A percentile compares a stretch with the other conserved stretches of the same genome.
Evolutionary conservation across 2,113 vertebrate species (phyloP).

Genomic region (Sprattus sprattus): DNA sequence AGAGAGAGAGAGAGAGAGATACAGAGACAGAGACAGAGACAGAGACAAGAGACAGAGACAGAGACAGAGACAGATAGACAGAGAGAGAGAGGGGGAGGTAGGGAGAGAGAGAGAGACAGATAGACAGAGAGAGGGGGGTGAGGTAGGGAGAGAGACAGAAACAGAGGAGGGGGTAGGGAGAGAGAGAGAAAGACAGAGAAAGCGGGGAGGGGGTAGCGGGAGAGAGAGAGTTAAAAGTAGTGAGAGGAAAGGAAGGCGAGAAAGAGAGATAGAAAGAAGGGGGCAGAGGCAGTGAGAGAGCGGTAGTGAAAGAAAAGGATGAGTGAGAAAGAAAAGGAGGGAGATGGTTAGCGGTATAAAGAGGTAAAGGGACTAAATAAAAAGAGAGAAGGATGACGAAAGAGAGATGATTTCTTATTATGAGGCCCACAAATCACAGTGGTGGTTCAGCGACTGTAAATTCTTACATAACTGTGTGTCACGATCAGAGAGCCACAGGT

Average conservation of each 20-base stretch:
- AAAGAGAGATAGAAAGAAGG: too few relatives aligned
- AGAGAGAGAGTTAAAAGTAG: not conserved
- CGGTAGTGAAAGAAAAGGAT: slow-evolving; percentile 26
- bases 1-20: not conserved
- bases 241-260: not conserved
- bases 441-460: slow-evolving; percentile 34
- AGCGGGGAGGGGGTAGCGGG: too few relatives aligned
- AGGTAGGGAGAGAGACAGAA: not conserved
- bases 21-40: not conserved
- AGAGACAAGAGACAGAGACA: not conserved
- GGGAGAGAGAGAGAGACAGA: too few relatives aligned
- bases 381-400: not conserved
- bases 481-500: not conserved
- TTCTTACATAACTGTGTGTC: slow-evolving; percentile 1
- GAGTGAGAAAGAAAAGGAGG: not conserved
- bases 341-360: not conserved
- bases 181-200: too few relatives aligned
- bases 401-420: not conserved
- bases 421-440: not conserved
- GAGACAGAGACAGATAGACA: not conserved
- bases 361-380: not conserved
- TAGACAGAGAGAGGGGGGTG: not conserved
- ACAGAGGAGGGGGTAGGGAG: not conserved
- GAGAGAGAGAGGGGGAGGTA: not conserved
- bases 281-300: slow-evolving; percentile 14